Conservation (phyloP, 2,888 invertebrate species). For the Dermolepida albohirtum region DNA sequence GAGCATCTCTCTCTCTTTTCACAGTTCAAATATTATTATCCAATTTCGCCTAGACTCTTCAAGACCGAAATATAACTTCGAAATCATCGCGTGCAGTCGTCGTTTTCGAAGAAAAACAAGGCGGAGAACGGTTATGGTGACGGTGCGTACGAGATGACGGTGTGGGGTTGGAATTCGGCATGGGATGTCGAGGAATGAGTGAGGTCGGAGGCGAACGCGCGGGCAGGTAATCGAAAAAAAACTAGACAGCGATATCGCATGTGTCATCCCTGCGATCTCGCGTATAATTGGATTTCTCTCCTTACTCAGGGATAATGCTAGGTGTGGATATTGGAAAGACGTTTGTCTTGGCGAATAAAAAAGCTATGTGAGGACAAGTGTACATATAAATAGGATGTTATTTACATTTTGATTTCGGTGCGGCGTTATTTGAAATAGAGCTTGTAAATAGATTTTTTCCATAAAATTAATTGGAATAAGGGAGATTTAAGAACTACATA, state of each 20-base stretch:
- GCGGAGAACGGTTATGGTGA: too few species aligned
- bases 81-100: too few species aligned
- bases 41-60: constrained; percentile 16
- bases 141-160: too few species aligned
- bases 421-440: neutral
- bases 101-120: too few species aligned
- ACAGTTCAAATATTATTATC: constrained; percentile 37
- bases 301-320: neutral
- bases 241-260: constrained; percentile 16
- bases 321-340: constrained; percentile 22
- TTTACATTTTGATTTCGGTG: constrained; percentile 14
- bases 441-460: too few species aligned
- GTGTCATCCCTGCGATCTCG: constrained; percentile 19
- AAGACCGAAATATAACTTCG: too few species aligned
- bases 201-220: too few species aligned
- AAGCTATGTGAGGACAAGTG: neutral
- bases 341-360: constrained; percentile 18
- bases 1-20: constrained; percentile 21
- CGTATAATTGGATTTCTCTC: constrained; percentile 30
- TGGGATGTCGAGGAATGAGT: too few species aligned
- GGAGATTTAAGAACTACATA: too few species aligned
- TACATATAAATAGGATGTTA: constrained; percentile 12
- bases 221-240: constrained; percentile 22
- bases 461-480: too few species aligned
- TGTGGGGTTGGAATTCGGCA: too few species aligned